Base-by-base conservation (phyloP, 2,797 vertebrate genomes). In the Hapalemur alaotrensis region DNA sequence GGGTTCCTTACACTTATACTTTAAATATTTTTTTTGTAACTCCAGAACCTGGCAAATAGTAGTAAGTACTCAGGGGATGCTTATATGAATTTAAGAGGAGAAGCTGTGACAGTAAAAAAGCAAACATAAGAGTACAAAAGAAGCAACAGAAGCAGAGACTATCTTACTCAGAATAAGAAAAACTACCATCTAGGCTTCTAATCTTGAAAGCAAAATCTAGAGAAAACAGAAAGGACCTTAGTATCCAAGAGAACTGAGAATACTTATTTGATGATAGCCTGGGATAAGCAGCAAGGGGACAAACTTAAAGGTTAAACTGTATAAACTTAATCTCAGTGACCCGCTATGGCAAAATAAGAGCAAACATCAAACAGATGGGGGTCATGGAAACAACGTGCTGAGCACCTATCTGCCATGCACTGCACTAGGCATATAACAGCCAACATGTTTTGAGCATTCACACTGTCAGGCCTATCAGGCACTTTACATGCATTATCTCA, bases 21-120 rank as follows among this genome's bases (percentile, higher is more conserved):
- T 90, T 57, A 94, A 95, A 89, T 72, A 78, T 67, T 85, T 91
- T 67, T 85, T 91, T 57, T 75, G 10, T 72, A 81, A 54, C 59
- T 83, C 76, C 30, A 76, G 38, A 94, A 20, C 17, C 85, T 59
- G 22, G 70, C 35, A 95, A 69, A 81, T 32, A 65, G 12, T 32
- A 65, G 12, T 57, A 94, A 73, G 46, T 70, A 86, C 2, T 57
- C 30, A 41, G 61, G 63, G 20, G 90, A 87, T 63, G 76, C 30
- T 43, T 95, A 10, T 5, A 73, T 63, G 57, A 93, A 83, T 57
- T 82, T 84, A 79, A 83, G 23, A 35, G 46, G 5, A 65, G 20
- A 89, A 83, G 43, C 38, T 63, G 5, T 76, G 35, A 50, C 25
- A 75, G 23, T 54, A 2, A 70, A 82, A 72, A 46, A 73, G 43